phyloP scores from a whole-genome alignment of 2,113 vertebrate genomes.

The Myxocyprinus asiaticus region DNA sequence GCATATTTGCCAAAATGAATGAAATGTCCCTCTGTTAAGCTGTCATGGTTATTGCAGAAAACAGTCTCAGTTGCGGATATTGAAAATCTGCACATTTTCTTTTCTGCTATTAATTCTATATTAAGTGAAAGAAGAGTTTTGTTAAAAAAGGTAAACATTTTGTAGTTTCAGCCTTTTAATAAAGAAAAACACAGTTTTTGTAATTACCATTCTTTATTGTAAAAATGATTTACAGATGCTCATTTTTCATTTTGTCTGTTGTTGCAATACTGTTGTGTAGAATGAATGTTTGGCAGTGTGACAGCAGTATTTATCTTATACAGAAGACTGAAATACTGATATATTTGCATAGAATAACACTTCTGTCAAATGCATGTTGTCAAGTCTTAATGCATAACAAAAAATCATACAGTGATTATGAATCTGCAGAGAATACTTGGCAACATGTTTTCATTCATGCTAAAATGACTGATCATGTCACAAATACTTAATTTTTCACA shows the following conservation, averaged over 20 bases:
- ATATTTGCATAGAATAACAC: background rate
- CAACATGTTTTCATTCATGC: no score
- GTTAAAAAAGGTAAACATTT: no score
- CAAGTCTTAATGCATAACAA: no score
- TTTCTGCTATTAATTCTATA: no score
- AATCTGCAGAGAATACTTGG: no score
- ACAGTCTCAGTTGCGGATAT: no score
- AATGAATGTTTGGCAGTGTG: slow-evolving; percentile 19
- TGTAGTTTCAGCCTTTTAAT: no score
- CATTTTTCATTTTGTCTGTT: slow-evolving; percentile 4
- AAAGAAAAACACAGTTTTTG: background rate
- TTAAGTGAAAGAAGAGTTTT: no score
- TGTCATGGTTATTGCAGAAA: no score
- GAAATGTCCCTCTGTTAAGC: background rate
- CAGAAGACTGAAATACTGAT: background rate
- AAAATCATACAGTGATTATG: background rate
- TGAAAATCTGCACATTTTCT: no score
- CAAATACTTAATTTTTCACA: background rate
- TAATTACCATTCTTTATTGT: background rate
- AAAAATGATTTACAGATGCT: slow-evolving; percentile 3
- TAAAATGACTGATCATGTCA: background rate
- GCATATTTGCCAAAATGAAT: background rate
- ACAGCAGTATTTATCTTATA: background rate
- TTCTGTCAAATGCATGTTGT: slow-evolving; percentile 8
- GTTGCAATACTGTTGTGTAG: slow-evolving; percentile 16